Percentiles rank a stretch among this genome's conserved stretches.
phyloP scores from a whole-genome alignment of 1,140 invertebrate genomes.

The Hyles vespertilio region DNA sequence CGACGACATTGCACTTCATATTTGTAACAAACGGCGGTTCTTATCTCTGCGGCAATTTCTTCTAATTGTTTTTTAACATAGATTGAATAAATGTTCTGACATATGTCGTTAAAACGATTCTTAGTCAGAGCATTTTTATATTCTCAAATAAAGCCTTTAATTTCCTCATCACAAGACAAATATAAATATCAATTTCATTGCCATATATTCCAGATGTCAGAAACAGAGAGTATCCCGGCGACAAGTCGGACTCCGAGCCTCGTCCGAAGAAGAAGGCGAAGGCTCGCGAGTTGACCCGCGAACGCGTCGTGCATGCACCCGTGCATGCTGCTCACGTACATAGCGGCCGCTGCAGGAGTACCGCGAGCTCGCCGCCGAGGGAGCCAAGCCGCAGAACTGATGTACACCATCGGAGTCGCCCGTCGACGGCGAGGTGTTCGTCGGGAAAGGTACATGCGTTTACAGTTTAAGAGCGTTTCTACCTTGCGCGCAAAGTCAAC shows the following conservation, averaged over 20 bases:
- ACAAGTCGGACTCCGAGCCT: conserved; percentile 4
- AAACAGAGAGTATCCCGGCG: conserved; percentile 5
- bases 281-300: conserved; percentile 69
- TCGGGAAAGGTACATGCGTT: conserved; percentile 58
- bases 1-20: too few relatives aligned
- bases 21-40: too few relatives aligned
- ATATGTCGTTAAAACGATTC: too few relatives aligned
- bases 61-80: too few relatives aligned
- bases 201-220: conserved; percentile 7
- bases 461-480: too few relatives aligned
- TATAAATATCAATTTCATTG: not conserved
- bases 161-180: too few relatives aligned
- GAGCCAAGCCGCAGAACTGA: conserved; percentile 78
- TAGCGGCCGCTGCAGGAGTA: conserved; percentile 82
- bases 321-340: conserved; percentile 83
- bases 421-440: conserved; percentile 73
- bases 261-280: conserved; percentile 5
- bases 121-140: too few relatives aligned
- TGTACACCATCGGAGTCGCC: conserved; percentile 72
- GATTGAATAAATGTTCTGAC: too few relatives aligned
- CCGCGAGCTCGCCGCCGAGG: conserved; percentile 76
- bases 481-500: too few relatives aligned
- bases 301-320: conserved; percentile 81
- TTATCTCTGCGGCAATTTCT: too few relatives aligned
- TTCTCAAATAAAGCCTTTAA: too few relatives aligned